These are phyloP conservation scores for Hirudo medicinalis DNA, from an alignment of 1,140 invertebrate genomes.

Conservation along the genomic window DNA sequence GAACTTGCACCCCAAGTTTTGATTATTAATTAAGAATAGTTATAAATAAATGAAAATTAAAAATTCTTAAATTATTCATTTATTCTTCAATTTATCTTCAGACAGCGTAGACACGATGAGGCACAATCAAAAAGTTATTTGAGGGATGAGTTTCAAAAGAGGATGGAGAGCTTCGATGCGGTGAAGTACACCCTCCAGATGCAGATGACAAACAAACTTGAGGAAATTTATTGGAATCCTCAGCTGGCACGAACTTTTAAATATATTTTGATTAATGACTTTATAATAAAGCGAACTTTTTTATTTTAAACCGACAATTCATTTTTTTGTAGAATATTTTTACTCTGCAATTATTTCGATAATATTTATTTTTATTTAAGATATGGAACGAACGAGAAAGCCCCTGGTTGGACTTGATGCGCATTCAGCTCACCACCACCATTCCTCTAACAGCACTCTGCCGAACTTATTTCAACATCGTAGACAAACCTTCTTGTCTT, in stretches of 20 bases:
- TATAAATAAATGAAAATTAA: too few species aligned
- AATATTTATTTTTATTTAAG: not conserved
- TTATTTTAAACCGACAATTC: too few species aligned
- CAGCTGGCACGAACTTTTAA: slow-evolving; percentile 4
- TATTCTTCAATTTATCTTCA: not conserved
- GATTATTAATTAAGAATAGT: too few species aligned
- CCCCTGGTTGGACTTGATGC: slow-evolving; percentile 19
- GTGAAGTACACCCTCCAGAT: slow-evolving; percentile 17
- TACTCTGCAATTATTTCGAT: not conserved
- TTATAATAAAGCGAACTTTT: too few species aligned
- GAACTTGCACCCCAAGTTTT: too few species aligned
- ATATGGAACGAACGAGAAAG: slow-evolving; percentile 18
- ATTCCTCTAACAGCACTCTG: slow-evolving; percentile 16
- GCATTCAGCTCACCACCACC: slow-evolving; percentile 17
- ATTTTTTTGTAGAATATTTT: not conserved
- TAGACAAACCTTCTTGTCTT: slow-evolving; percentile 20
- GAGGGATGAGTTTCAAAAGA: slow-evolving; percentile 14
- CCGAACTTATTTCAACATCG: slow-evolving; percentile 23
- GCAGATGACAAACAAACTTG: slow-evolving; percentile 13
- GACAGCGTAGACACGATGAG: not conserved
- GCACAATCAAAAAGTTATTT: slow-evolving; percentile 6
- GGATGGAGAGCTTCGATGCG: slow-evolving; percentile 14
- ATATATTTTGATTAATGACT: too few species aligned
- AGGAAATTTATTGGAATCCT: slow-evolving; percentile 16
- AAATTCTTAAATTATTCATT: not conserved